Evolutionary conservation across 64 coral and sea anemone species (phyloP), one percentile per base, ranked within the genome.

Genomic region (Stichodactyla mertensii): DNA sequence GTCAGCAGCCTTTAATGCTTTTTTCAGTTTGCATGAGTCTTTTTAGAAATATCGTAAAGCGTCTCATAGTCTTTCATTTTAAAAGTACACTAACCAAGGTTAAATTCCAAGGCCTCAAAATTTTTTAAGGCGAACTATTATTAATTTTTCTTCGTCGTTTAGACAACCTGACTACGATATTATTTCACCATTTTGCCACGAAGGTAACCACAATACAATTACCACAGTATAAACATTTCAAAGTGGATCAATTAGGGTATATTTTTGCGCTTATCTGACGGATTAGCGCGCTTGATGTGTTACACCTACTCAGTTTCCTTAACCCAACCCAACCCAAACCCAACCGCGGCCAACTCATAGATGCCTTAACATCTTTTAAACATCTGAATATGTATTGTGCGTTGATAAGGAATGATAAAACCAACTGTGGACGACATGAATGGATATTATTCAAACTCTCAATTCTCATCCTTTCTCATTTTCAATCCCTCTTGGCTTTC

Each of bases 281-380:
- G 23, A 27, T 71, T 13, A 61, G 58, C 58, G 56, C 7, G 16
- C 18, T 67, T 19, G 64, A 71, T 26, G 1, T 23, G n/a, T n/a
- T 31, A 74, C 26, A 2, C 7, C 22, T 28, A 74, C 69, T 74
- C 26, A 12, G 24, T 74, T 31, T 1, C 69, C 69, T 23, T 10
- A 74, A 31, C 69, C 69, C 69, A 74, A 31, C 69, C 66, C 66
- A 70, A 70, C 66, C 69, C 69, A 74, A 74, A 3, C 24, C 69
- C 26, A 74, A 19, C 24, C 64, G 18, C 22, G 7, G 23, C 66
- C 66, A 10, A 27, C 24, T 23, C 69, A 74, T 23, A 74, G 11
- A 74, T 74, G 23, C 24, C 69, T 74, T 11, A 74, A 74, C 24
- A 74, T 74, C 8, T 36, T 31, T 74, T 74, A 74, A 31, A 74